Evolutionary conservation across 1,140 invertebrate genomes (phyloP).

Genomic region (Drosophila arawakana): DNA sequence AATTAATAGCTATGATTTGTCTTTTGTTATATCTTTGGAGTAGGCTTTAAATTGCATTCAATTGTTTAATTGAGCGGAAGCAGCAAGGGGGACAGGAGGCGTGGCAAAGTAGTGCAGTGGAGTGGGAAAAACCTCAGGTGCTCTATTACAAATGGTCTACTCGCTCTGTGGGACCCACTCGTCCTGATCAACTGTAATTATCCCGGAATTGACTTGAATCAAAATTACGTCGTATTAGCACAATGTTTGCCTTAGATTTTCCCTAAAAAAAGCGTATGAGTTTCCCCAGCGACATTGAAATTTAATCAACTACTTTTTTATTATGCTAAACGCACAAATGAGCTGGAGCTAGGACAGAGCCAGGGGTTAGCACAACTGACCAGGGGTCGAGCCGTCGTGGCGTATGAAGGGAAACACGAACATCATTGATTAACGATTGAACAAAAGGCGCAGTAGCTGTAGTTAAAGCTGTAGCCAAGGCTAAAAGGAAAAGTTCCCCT

Average conservation of each 20-base stretch:
- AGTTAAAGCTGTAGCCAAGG: slow-evolving; percentile 20
- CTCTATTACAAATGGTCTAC: background rate
- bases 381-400: slow-evolving; percentile 47
- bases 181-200: slow-evolving; percentile 43
- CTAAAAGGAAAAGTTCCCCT: slow-evolving; percentile 45
- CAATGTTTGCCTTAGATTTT: slow-evolving; percentile 30
- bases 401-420: slow-evolving; percentile 47
- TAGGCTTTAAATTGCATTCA: slow-evolving; percentile 68
- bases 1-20: slow-evolving; percentile 83
- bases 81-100: slow-evolving; percentile 16
- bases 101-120: background rate
- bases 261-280: slow-evolving; percentile 4
- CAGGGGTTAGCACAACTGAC: slow-evolving; percentile 43
- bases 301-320: slow-evolving; percentile 83
- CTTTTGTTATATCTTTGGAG: slow-evolving; percentile 66
- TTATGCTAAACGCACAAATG: slow-evolving; percentile 80
- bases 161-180: background rate
- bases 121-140: slow-evolving; percentile 26
- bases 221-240: slow-evolving; percentile 79
- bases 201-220: slow-evolving; percentile 48
- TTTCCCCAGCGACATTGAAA: slow-evolving; percentile 65
- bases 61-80: slow-evolving; percentile 78
- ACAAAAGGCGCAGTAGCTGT: slow-evolving; percentile 40
- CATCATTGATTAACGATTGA: slow-evolving; percentile 84
- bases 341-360: slow-evolving; percentile 38